Evolutionary conservation across 2,113 vertebrate genomes (phyloP).

Genomic region (Dolichallabes microphthalmus): DNA sequence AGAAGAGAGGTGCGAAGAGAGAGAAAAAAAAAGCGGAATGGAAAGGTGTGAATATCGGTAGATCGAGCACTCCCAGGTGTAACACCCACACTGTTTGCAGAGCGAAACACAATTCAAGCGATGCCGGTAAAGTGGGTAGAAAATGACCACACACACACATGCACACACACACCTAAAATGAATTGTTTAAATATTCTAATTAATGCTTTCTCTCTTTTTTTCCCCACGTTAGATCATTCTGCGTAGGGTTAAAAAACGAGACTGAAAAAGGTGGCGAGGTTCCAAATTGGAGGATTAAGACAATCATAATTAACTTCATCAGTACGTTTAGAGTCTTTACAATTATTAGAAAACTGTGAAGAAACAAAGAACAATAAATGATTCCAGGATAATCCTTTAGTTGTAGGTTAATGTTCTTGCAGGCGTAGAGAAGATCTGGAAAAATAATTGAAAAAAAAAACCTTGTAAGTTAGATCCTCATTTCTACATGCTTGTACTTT

Average conservation of each 20-base stretch:
- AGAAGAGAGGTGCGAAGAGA: not conserved
- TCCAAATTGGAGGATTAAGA: not conserved
- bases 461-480: not conserved
- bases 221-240: not conserved
- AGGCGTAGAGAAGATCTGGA: not conserved
- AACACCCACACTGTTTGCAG: slow-evolving; percentile 11
- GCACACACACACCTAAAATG: not conserved
- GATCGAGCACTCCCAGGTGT: slow-evolving; percentile 3
- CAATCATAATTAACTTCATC: not conserved
- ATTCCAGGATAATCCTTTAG: not conserved
- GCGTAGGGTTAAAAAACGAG: not conserved
- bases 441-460: not conserved
- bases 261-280: not conserved
- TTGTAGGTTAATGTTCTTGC: not conserved
- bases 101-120: not conserved
- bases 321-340: not conserved
- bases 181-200: slow-evolving; percentile 2
- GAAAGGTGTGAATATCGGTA: slow-evolving; percentile 11
- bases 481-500: not conserved
- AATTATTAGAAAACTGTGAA: not conserved
- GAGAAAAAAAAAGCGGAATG: no score
- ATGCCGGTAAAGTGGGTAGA: not conserved
- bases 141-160: slow-evolving; percentile 6
- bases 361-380: not conserved
- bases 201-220: not conserved